Base-by-base conservation (phyloP, 2,113 vertebrate genomes). In the Barnardius zonarius region DNA sequence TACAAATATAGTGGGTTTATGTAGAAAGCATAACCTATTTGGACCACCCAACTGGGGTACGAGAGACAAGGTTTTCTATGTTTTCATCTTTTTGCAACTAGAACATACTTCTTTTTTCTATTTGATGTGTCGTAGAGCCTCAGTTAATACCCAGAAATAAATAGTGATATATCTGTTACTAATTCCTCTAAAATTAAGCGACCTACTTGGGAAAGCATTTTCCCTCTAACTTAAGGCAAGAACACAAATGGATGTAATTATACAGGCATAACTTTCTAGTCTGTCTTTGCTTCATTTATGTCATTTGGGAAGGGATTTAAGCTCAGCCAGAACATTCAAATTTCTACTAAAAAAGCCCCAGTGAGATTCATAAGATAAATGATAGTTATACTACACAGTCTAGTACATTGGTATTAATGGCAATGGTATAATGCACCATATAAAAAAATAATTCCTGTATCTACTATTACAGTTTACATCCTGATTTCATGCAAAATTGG, bases 161-260 rank as follows among this genome's bases (percentile, higher is more conserved):
- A 57, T 18, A 55, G 31, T 63, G 43, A 86, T 76, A 89, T 76
- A 89, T 24, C 33, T 95, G 55, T 78, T 90, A 78, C 16, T 77
- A 95, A 87, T 95, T 93, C 61, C 64, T 75, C 77, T 85, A 83
- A 87, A 95, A 95, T 91, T 82, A 94, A 95, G 78, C 25, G 6
- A 84, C 30, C 57, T 69, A 79, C 66, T 85, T 94, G 81, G 31
- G 28, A 95, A 95, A 91, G 66, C 35, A 54, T 89, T 92, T 84
- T 79, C 74, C n/a, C 35, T 73, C 55, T 87, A 94, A 95, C 67
- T 91, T 82, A 75, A 91, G 69, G 24, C 62, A 89, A 61, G 51
- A 87, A 44, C 14, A 41, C 41, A 89, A 96, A 87, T 66, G 35
- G 52, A 83, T 96, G 57, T 69, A 87, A 82, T 91, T 91, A 73